These are phyloP conservation scores for Lordiphosa mommai DNA, from an alignment of 1,140 invertebrate genomes.

Conservation along the genomic window DNA sequence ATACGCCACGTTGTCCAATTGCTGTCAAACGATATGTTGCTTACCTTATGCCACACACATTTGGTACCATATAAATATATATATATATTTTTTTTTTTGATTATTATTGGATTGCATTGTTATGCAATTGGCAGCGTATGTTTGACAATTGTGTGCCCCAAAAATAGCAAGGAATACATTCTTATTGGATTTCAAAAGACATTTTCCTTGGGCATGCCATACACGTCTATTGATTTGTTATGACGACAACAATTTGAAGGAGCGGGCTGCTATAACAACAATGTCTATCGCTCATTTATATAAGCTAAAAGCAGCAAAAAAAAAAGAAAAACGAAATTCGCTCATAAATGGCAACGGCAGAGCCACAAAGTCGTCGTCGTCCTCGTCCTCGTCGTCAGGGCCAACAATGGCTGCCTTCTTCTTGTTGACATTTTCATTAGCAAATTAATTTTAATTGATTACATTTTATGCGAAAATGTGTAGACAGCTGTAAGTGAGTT, in stretches of 20 bases:
- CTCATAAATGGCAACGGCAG: conserved; percentile 39
- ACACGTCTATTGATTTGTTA: conserved; percentile 64
- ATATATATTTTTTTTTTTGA: conserved; percentile 9
- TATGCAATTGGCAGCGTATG: conserved; percentile 45
- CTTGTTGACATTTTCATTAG: conserved; percentile 68
- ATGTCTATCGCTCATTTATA: conserved; percentile 55
- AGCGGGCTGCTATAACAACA: conserved; percentile 56
- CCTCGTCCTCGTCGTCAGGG: neutral
- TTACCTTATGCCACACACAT: conserved; percentile 30
- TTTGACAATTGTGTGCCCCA: conserved; percentile 55
- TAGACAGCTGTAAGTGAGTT: conserved; percentile 22
- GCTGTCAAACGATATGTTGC: conserved; percentile 64
- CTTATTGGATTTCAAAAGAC: conserved; percentile 63
- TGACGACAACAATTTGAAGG: conserved; percentile 33
- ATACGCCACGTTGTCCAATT: conserved; percentile 44
- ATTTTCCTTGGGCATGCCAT: conserved; percentile 41
- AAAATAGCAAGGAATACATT: conserved; percentile 33
- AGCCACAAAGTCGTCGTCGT: conserved; percentile 25
- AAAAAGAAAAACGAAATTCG: conserved; percentile 12
- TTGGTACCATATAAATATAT: neutral
- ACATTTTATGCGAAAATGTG: conserved; percentile 63
- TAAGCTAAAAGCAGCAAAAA: conserved; percentile 34
- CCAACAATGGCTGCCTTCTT: conserved; percentile 14
- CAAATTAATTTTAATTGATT: conserved; percentile 71
- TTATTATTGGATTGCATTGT: conserved; percentile 61